A percentile compares a stretch with the other conserved stretches of the same genome.
These are phyloP conservation scores for Lithosia quadra DNA, from an alignment of 2,888 invertebrate genomes.

Conservation along the genomic window DNA sequence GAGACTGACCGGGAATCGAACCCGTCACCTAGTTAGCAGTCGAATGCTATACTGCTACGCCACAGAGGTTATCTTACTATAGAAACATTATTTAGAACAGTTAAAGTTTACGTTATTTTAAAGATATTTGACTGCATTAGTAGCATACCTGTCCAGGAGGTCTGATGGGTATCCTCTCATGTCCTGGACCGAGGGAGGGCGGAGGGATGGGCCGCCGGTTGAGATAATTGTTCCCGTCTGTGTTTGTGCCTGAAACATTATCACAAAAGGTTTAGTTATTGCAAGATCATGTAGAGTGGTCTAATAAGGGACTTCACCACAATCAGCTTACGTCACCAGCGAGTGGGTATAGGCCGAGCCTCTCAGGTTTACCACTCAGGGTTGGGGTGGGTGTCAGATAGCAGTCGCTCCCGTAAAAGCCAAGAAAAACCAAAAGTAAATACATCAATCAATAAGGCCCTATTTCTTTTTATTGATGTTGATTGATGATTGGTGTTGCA, in stretches of 20 bases:
- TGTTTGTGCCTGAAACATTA: conserved; percentile 84
- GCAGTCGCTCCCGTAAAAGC: not conserved
- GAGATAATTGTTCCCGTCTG: conserved; percentile 88
- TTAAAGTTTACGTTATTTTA: not conserved
- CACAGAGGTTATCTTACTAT: too few relatives aligned
- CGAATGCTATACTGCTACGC: too few relatives aligned
- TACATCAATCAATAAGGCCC: too few relatives aligned
- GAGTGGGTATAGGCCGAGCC: too few relatives aligned
- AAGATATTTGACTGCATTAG: not conserved
- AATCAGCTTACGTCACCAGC: too few relatives aligned
- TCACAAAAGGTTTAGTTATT: conserved; percentile 1
- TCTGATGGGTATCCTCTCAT: conserved; percentile 94
- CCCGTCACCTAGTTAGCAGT: too few relatives aligned
- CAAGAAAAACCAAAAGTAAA: too few relatives aligned
- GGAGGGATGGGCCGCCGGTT: conserved; percentile 94
- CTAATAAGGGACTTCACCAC: too few relatives aligned
- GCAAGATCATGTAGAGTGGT: not conserved
- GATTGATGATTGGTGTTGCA: too few relatives aligned
- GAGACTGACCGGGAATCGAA: too few relatives aligned
- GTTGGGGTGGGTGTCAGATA: too few relatives aligned
- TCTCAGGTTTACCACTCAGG: not conserved
- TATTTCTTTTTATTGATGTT: too few relatives aligned
- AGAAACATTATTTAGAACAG: not conserved
- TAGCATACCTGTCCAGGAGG: conserved; percentile 89
- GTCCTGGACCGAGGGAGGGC: conserved; percentile 93